Evolutionary conservation across 2,797 vertebrate genomes (phyloP).

Genomic region (Artibeus lituratus): DNA sequence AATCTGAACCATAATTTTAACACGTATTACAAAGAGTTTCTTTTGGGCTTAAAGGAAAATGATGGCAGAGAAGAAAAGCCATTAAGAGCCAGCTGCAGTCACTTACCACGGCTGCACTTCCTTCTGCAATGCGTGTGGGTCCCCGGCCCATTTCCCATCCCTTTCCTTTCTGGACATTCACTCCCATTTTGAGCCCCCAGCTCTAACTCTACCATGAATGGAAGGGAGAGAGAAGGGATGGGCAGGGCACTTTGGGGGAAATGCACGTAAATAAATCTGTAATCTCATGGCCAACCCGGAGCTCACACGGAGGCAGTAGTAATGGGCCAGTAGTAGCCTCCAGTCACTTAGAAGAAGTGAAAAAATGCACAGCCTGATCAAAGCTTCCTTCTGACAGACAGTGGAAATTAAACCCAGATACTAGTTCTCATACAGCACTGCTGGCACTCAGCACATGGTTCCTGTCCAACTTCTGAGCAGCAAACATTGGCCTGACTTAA

Average conservation of each 20-base stretch:
- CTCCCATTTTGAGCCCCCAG: slow-evolving; percentile 36
- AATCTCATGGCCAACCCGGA: slow-evolving; percentile 75
- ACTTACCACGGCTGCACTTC: slow-evolving; percentile 72
- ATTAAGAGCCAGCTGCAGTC: slow-evolving; percentile 81
- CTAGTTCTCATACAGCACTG: slow-evolving; percentile 78
- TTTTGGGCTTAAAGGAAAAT: slow-evolving; percentile 79
- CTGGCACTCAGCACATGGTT: slow-evolving; percentile 82
- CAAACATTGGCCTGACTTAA: slow-evolving; percentile 75
- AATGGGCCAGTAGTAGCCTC: slow-evolving; percentile 82
- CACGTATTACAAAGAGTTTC: slow-evolving; percentile 82
- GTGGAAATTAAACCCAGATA: slow-evolving; percentile 86
- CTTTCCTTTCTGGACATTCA: slow-evolving; percentile 21
- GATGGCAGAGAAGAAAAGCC: slow-evolving; percentile 77
- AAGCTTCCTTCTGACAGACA: slow-evolving; percentile 83
- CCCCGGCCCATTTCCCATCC: slow-evolving; percentile 61
- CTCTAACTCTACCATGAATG: slow-evolving; percentile 63
- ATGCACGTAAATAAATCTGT: slow-evolving; percentile 81
- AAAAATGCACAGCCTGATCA: slow-evolving; percentile 83
- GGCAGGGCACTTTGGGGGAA: slow-evolving; percentile 63
- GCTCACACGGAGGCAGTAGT: slow-evolving; percentile 78
- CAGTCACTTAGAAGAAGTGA: slow-evolving; percentile 83
- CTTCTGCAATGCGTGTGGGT: slow-evolving; percentile 64
- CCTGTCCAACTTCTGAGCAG: slow-evolving; percentile 80
- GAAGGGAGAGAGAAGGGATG: slow-evolving; percentile 37
- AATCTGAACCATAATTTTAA: slow-evolving; percentile 84